Evolutionary conservation across 2,888 invertebrate species (phyloP), one percentile per base, ranked within the genome.

Genomic region (Eurytoma californica): DNA sequence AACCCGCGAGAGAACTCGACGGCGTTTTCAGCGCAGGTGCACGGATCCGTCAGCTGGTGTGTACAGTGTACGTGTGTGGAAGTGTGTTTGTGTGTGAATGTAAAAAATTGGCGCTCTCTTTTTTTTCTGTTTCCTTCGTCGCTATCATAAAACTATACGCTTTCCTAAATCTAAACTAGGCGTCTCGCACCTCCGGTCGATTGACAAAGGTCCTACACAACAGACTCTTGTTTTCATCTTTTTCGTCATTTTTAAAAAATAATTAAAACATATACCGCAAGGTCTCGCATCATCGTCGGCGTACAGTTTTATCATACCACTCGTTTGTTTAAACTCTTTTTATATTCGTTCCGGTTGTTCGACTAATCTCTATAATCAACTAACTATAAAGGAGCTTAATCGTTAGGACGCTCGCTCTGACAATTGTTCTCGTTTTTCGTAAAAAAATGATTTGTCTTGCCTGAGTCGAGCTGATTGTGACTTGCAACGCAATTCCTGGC

Each of bases 401-500:
- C 84, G 85, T 88, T 84, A 89, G 86, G 86, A 88, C 84, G 89
- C 89, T 86, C 90, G 88, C 88, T 90, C 89, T 87, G 89, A 89
- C 90, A 89, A 88, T 86, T 86, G 83, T 87, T 85, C 84, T 85
- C 83, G 82, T 83, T 83, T 80, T 77, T 79, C 51, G 39, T 76
- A 84, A 85, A 86, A 86, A 87, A 85, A 86, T 85, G 88, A 88
- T 87, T 87, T 87, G 86, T 87, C 86, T 88, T 89, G 90, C 86
- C 89, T 87, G 90, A 88, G 89, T 84, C 87, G 90, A 89, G 90
- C 90, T 90, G 90, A 90, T 90, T 90, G 90, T 90, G 90, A 89
- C 88, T 90, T 89, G 88, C 88, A 90, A 90, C 90, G 90, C 90
- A 90, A 90, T 90, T 90, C 90, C 90, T 90, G 90, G 90, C 89